Base-by-base conservation (phyloP, 2,888 invertebrate genomes). In the Girardia tigrina region DNA sequence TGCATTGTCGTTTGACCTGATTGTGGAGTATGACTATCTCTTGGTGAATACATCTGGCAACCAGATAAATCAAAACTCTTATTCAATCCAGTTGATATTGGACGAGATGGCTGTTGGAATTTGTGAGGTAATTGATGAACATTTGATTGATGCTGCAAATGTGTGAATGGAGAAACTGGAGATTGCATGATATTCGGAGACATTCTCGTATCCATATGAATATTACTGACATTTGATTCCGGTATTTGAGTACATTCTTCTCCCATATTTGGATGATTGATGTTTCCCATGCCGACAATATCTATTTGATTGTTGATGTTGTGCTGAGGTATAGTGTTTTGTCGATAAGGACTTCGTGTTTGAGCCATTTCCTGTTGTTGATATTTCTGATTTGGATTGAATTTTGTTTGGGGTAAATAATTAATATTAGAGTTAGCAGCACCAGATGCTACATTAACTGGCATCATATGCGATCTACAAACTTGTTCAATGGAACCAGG, bases 181-280 rank as follows among this genome's bases (percentile, higher is more conserved):
- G 56, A 56, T n/a, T 56, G 56, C 8, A 56, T 56, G n/a, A 56
- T 56, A 16, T 56, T 56, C 23, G 56, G 56, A 20, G 56, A 56
- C 56, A 56, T 56, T 16, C 56, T 56, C 6, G 56, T 56, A n/a
- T 56, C 56, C 56, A 56, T 56, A n/a, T 56, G 56, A 16, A 36
- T 36, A 16, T 16, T 36, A 23, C n/a, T 56, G n/a, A 56, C 56
- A 56, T 56, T 56, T 6, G 56, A n/a, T 20, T 56, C 56, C n/a
- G n/a, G 2, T 56, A 23, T 6, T 56, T n/a, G 16, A 12, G 36
- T 2, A 16, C 56, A 56, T 6, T 56, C 56, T n/a, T 56, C 56
- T n/a, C 56, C 56, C 2, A 56, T 56, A 56, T 56, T 4, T n/a
- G 56, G n/a, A 4, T n/a, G 8, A 4, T 4, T 2, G 2, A 56